Conservation (phyloP, 2,797 vertebrate species). For the Gorsachius magnificus region DNA sequence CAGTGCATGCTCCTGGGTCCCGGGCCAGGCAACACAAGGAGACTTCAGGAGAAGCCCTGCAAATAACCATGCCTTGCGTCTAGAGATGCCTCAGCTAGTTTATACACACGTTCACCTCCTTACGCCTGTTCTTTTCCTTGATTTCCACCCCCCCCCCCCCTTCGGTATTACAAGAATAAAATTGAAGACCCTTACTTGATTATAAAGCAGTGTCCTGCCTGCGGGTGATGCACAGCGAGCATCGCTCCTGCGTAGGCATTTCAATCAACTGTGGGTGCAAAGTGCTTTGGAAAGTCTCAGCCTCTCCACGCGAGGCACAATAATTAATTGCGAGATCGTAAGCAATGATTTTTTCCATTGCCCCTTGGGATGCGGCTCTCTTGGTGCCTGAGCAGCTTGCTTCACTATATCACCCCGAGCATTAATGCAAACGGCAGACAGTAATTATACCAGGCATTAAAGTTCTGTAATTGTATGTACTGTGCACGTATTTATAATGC, state of each 20-base stretch:
- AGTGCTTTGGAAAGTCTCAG: not conserved
- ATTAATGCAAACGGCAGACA: constrained; percentile 28
- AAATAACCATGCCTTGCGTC: not conserved
- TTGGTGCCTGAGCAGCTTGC: not conserved
- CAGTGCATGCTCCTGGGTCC: rapidly evolving
- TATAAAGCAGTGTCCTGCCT: not conserved
- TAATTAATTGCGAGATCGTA: not conserved
- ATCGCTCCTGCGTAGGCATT: rapidly evolving
- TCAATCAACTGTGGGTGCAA: not conserved
- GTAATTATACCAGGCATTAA: constrained; percentile 64
- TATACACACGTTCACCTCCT: rapidly evolving
- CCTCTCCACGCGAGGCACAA: not conserved
- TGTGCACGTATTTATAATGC: not conserved
- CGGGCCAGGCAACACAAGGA: not conserved
- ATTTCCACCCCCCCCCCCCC: too few species aligned
- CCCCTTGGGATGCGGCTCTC: not conserved
- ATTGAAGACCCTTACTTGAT: not conserved
- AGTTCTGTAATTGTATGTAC: constrained; percentile 35
- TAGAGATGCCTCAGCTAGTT: not conserved
- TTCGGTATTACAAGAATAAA: not conserved
- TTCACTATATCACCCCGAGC: constrained; percentile 35
- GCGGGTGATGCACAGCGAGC: not conserved
- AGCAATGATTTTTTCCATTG: not conserved
- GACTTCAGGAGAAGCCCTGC: not conserved
- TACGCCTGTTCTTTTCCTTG: not conserved